phyloP scores from a whole-genome alignment of 2,888 invertebrate genomes.

The Morinoia aosen region DNA sequence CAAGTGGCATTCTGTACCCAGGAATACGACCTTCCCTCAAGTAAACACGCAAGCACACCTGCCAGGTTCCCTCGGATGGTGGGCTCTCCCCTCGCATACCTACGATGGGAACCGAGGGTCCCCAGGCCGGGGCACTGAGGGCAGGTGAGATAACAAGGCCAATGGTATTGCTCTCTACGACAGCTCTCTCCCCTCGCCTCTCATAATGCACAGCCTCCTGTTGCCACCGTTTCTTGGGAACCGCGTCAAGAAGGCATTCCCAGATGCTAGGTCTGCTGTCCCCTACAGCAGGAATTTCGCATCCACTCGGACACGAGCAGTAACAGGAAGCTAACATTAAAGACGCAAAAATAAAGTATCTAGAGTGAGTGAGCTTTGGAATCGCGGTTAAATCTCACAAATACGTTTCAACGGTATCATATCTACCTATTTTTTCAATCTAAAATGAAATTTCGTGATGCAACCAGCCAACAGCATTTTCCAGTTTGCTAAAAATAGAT shows the following conservation, averaged over 20 bases:
- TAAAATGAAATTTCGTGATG: too few relatives aligned
- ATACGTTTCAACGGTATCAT: too few relatives aligned
- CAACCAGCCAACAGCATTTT: too few relatives aligned
- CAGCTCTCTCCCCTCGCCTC: background rate
- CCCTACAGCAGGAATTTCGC: background rate
- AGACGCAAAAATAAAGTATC: background rate
- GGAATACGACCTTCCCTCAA: background rate
- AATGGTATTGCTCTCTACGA: constrained; percentile 23
- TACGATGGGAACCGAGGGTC: constrained; percentile 47
- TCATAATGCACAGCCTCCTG: constrained; percentile 35
- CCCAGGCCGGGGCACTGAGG: background rate
- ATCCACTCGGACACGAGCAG: background rate
- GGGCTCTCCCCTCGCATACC: constrained; percentile 24
- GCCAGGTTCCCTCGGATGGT: background rate
- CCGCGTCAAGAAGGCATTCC: constrained; percentile 32
- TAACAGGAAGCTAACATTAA: constrained; percentile 33
- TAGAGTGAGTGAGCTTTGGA: too few relatives aligned
- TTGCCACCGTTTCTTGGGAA: constrained; percentile 44
- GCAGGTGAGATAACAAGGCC: constrained; percentile 51
- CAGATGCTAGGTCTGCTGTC: background rate
- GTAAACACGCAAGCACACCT: background rate
- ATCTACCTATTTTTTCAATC: too few relatives aligned
- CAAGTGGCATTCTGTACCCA: background rate
- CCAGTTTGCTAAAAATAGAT: too few relatives aligned
- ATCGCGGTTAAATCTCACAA: too few relatives aligned